Percentiles rank a stretch among this genome's conserved stretches.
Evolutionary conservation across 2,888 invertebrate genomes (phyloP).

Genomic region (Caenorhabditis sp.): DNA sequence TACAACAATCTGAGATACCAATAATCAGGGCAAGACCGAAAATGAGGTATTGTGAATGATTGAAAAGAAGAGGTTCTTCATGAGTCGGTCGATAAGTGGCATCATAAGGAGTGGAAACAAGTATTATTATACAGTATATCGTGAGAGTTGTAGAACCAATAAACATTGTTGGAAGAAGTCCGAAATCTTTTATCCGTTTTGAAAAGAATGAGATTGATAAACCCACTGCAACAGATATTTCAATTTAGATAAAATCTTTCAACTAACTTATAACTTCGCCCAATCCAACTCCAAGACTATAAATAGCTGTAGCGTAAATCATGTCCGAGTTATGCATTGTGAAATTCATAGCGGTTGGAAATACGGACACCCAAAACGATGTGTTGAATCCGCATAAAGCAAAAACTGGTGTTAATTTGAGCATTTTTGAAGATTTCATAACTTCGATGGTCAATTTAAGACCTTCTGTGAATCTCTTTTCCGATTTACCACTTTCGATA

Average conservation of each 20-base stretch:
- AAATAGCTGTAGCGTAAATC: slow-evolving; percentile 44
- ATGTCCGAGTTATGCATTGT: slow-evolving; percentile 28
- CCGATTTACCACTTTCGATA: slow-evolving; percentile 30
- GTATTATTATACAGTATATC: slow-evolving; percentile 25
- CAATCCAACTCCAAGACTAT: slow-evolving; percentile 39
- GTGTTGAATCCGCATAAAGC: slow-evolving; percentile 36
- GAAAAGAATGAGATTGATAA: slow-evolving; percentile 41
- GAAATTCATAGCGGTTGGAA: slow-evolving; percentile 53
- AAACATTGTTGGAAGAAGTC: slow-evolving; percentile 50
- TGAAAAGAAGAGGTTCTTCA: slow-evolving; percentile 37
- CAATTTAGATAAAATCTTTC: neutral
- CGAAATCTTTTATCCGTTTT: slow-evolving; percentile 47
- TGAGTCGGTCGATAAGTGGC: slow-evolving; percentile 40
- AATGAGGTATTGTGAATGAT: slow-evolving; percentile 39
- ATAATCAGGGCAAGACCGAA: slow-evolving; percentile 44
- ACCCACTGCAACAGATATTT: slow-evolving; percentile 40
- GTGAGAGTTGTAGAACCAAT: slow-evolving; percentile 34
- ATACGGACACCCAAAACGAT: slow-evolving; percentile 50
- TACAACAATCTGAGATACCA: slow-evolving; percentile 47
- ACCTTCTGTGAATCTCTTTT: slow-evolving; percentile 13
- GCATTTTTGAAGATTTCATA: slow-evolving; percentile 18
- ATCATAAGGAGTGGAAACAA: slow-evolving; percentile 42
- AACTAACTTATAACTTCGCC: slow-evolving; percentile 51
- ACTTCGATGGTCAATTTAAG: slow-evolving; percentile 19
- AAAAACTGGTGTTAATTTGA: slow-evolving; percentile 39